Conservation (phyloP, 64 coral and sea anemone genomes). For the Stichodactyla helianthus region DNA sequence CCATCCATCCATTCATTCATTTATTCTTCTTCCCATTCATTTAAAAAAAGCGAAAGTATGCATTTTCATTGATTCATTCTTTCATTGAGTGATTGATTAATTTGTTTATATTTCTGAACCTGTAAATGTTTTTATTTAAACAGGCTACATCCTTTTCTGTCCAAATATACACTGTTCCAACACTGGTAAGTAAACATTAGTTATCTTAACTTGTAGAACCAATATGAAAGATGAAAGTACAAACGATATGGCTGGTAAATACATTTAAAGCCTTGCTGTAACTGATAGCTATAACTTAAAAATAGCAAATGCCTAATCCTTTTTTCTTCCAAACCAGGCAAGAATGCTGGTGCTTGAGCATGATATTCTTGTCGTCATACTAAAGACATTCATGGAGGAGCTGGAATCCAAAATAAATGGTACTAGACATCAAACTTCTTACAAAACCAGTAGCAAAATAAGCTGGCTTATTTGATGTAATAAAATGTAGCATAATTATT, state of each 20-base stretch:
- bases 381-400: slow-evolving; percentile 68
- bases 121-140: background rate
- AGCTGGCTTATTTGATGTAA: no score
- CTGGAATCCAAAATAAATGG: slow-evolving; percentile 48
- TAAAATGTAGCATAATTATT: no score
- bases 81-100: no score
- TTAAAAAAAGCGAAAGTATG: background rate
- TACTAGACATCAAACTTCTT: background rate
- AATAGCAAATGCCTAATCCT: background rate
- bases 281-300: no score
- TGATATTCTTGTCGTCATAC: slow-evolving; percentile 69
- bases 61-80: background rate
- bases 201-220: background rate
- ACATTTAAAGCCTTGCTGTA: no score
- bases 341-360: slow-evolving; percentile 75
- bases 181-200: slow-evolving; percentile 50
- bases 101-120: background rate
- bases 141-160: slow-evolving; percentile 79
- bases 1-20: no score
- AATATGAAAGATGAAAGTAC: background rate
- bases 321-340: slow-evolving; percentile 31
- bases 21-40: background rate
- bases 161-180: slow-evolving; percentile 86
- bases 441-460: background rate
- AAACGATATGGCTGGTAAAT: background rate